Percentiles rank a stretch among this genome's conserved stretches.
Conservation (phyloP, 2,113 vertebrate species). For the Edolisoma coerulescens region DNA sequence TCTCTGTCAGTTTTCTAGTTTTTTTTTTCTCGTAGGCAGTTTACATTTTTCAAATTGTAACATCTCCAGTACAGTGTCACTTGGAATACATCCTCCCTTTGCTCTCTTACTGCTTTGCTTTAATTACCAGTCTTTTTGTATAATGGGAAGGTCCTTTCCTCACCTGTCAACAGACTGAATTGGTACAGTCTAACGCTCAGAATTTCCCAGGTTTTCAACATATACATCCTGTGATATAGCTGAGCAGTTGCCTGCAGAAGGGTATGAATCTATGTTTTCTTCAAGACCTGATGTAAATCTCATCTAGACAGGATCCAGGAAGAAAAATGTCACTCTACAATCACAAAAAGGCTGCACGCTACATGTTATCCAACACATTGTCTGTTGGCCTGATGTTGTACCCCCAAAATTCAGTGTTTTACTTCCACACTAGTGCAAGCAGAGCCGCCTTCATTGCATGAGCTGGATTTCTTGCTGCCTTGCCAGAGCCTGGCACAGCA, state of each 20-base stretch:
- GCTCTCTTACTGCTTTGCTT: background rate
- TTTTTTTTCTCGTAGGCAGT: background rate
- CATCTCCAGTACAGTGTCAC: background rate
- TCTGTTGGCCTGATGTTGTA: background rate
- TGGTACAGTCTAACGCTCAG: background rate
- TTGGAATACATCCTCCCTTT: background rate
- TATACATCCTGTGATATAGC: background rate
- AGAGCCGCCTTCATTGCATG: background rate
- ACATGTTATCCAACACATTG: rapidly evolving
- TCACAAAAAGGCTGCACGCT: background rate
- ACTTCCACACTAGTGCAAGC: background rate
- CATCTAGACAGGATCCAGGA: background rate
- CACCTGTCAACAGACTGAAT: background rate
- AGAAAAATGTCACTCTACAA: background rate
- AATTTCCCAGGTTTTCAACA: background rate
- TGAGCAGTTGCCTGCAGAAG: background rate
- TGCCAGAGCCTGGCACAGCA: rapidly evolving
- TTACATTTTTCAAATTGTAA: background rate
- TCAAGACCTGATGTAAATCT: background rate
- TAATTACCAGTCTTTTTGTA: background rate
- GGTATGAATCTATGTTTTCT: background rate
- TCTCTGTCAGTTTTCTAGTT: background rate
- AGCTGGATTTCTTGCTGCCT: background rate
- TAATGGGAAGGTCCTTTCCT: background rate
- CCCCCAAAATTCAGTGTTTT: background rate